phyloP scores from a whole-genome alignment of 2,113 vertebrate genomes.

The Platichthys flesus region DNA sequence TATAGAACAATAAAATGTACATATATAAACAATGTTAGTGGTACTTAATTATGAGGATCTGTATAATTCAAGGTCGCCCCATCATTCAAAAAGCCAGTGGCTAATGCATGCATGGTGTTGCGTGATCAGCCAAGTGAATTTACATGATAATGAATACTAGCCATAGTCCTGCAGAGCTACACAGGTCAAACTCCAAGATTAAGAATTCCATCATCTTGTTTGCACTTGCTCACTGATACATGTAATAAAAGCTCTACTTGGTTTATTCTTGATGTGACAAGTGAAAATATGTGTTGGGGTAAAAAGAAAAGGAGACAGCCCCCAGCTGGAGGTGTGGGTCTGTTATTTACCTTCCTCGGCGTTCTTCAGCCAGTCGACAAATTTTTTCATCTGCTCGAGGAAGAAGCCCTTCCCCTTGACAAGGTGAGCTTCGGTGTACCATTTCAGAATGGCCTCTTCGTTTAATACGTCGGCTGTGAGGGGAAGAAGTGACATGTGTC shows the following conservation, averaged over 20 bases:
- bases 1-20: no score
- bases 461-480: slow-evolving; percentile 93
- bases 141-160: no score
- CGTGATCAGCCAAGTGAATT: no score
- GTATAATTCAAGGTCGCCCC: no score
- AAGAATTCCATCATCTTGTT: no score
- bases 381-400: slow-evolving; percentile 99
- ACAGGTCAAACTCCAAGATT: no score
- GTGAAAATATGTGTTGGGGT: background rate
- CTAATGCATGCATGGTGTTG: no score
- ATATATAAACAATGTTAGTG: no score
- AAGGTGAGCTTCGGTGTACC: slow-evolving; percentile 94
- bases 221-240: background rate
- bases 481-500: background rate
- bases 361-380: slow-evolving; percentile 99
- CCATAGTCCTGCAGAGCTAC: no score
- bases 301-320: background rate
- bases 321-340: background rate
- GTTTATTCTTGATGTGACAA: background rate
- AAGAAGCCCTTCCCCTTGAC: slow-evolving; percentile 97
- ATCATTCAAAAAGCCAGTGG: no score
- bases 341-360: slow-evolving; percentile 92
- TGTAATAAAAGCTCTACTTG: background rate
- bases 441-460: slow-evolving; percentile 98
- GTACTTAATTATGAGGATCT: no score